Conservation (phyloP, 2,113 vertebrate species). For the Anser brachyrhynchus region DNA sequence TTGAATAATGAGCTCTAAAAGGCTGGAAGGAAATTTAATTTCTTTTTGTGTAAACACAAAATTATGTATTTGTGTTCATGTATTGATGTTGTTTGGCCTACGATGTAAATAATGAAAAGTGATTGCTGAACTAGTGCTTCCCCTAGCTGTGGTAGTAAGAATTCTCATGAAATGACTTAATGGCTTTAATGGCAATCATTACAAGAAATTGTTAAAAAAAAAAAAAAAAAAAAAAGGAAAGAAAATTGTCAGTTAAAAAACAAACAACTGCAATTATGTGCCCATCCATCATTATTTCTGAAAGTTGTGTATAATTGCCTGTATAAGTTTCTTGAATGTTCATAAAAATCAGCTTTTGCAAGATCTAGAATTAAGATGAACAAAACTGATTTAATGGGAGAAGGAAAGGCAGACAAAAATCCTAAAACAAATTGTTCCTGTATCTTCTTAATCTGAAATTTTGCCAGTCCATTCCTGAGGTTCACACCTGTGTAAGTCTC, state of each 20-base stretch:
- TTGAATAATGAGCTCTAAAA: not conserved
- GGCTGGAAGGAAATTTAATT: not conserved
- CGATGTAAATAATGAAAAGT: not conserved
- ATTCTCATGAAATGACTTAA: not conserved
- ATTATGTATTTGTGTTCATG: not conserved
- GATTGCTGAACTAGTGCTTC: not conserved
- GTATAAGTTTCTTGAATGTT: not conserved
- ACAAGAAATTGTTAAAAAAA: not conserved
- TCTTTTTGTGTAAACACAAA: not conserved
- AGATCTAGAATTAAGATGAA: not conserved
- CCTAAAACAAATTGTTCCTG: not conserved
- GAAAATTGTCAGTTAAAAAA: not conserved
- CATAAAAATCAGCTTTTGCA: not conserved
- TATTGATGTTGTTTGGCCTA: not conserved
- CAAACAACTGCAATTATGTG: accelerated
- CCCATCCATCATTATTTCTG: not conserved
- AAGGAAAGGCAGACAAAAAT: not conserved
- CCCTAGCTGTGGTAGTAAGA: not conserved
- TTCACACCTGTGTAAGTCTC: not conserved
- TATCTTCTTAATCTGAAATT: not conserved
- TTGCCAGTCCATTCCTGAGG: not conserved
- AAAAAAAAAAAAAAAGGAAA: not conserved
- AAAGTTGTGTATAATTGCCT: not conserved
- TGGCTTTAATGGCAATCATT: not conserved
- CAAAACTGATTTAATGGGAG: not conserved